Evolutionary conservation across 1,140 invertebrate species (phyloP).

Genomic region (Kradibia gibbosae): DNA sequence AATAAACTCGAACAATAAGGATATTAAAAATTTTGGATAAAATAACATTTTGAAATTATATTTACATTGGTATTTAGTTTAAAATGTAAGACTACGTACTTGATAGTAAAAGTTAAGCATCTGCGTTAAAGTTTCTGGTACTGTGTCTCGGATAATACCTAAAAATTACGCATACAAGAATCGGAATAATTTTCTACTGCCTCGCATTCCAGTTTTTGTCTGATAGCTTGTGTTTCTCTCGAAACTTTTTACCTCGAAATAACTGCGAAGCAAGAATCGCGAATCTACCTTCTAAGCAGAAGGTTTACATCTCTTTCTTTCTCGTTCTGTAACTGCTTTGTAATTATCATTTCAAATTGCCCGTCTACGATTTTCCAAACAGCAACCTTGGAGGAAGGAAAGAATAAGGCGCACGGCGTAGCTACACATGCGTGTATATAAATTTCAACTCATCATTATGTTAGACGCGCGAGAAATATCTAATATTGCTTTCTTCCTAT

Average conservation of each 20-base stretch:
- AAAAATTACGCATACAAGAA: neutral
- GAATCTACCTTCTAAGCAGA: neutral
- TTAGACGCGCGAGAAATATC: too few species aligned
- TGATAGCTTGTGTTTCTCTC: neutral
- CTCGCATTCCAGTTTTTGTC: slow-evolving; percentile 5
- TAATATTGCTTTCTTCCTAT: too few species aligned
- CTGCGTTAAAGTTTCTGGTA: neutral
- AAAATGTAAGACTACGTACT: too few species aligned
- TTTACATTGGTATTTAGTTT: too few species aligned
- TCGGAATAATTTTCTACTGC: neutral
- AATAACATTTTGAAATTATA: too few species aligned
- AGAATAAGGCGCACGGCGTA: neutral
- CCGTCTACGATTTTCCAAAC: slow-evolving; percentile 52
- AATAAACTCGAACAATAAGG: too few species aligned
- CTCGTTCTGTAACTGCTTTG: neutral
- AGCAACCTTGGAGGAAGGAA: neutral
- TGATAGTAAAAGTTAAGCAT: neutral
- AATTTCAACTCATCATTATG: too few species aligned
- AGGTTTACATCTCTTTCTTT: neutral
- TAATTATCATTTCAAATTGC: slow-evolving; percentile 58
- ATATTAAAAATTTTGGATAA: too few species aligned
- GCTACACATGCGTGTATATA: neutral
- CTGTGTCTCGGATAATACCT: neutral
- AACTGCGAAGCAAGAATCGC: neutral
- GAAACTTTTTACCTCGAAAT: slow-evolving; percentile 12